phyloP scores from a whole-genome alignment of 2,113 vertebrate species.

The Pangasianodon hypophthalmus region DNA sequence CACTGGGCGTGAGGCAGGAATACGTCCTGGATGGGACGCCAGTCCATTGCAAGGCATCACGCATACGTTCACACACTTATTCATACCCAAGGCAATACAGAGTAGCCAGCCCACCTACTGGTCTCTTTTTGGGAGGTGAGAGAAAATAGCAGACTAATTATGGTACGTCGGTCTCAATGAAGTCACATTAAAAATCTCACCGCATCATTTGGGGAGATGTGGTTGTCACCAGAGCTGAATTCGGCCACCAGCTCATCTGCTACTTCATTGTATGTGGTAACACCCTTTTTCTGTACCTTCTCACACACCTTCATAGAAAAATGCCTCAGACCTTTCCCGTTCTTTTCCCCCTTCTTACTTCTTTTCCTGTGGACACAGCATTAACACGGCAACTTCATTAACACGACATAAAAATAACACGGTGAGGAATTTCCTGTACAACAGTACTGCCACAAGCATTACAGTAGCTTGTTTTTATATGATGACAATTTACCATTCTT shows the following conservation, averaged over 20 bases:
- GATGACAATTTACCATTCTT: background rate
- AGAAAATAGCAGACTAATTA: background rate
- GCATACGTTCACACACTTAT: background rate
- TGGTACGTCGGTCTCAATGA: background rate
- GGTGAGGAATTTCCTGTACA: background rate
- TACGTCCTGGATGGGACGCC: background rate
- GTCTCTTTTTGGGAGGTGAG: background rate
- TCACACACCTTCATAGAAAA: conserved; percentile 99
- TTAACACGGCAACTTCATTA: background rate
- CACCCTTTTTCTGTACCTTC: conserved; percentile 97
- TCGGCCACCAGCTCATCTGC: conserved; percentile 97
- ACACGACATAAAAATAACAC: background rate
- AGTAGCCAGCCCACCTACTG: background rate
- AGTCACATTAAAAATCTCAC: conserved; percentile 70
- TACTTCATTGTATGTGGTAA: conserved; percentile 98
- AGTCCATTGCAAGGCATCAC: background rate
- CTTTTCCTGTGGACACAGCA: conserved; percentile 80
- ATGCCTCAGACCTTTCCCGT: conserved; percentile 95
- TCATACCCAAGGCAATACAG: background rate
- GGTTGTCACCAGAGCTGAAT: conserved; percentile 94
- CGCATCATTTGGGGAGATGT: conserved; percentile 92
- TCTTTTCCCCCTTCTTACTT: conserved; percentile 97
- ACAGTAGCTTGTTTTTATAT: background rate
- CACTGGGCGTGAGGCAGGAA: background rate
- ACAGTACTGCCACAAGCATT: background rate